Percentiles rank a stretch among this genome's conserved stretches.
Evolutionary conservation across 2,888 invertebrate species (phyloP).

Genomic region (Melanostoma mellinum): DNA sequence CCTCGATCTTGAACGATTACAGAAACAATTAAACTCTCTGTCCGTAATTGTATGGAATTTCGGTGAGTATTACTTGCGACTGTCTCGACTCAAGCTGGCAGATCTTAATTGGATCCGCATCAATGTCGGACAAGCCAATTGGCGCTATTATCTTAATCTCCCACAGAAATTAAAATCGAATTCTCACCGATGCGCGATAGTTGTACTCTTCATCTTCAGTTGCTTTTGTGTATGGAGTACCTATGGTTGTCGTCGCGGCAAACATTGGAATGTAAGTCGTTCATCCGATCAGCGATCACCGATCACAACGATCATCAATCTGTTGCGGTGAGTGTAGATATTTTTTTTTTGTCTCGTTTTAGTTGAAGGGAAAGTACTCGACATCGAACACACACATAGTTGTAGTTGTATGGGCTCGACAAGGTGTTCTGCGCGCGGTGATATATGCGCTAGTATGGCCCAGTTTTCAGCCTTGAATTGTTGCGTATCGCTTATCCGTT

Average conservation of each 20-base stretch:
- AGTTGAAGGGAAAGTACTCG: constrained; percentile 62
- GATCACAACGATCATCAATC: constrained; percentile 35
- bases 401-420: background rate
- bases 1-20: constrained; percentile 66
- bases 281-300: background rate
- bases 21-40: constrained; percentile 48
- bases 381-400: background rate
- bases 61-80: constrained; percentile 14
- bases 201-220: background rate
- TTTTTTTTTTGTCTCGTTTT: constrained; percentile 11
- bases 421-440: constrained; percentile 42
- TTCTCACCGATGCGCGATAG: constrained; percentile 21
- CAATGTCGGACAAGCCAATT: constrained; percentile 1
- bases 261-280: constrained; percentile 5
- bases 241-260: background rate
- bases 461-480: constrained; percentile 68
- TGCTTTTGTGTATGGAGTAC: background rate
- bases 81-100: constrained; percentile 23
- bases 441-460: constrained; percentile 59
- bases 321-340: constrained; percentile 15
- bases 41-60: constrained; percentile 18
- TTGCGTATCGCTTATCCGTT: constrained; percentile 52
- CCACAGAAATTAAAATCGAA: constrained; percentile 36
- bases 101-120: constrained; percentile 37
- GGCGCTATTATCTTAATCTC: constrained; percentile 34